Percentiles rank a stretch among this genome's conserved stretches.
These are phyloP conservation scores for Sclerurus mexicanus DNA, from an alignment of 2,113 vertebrate species.

Conservation along the genomic window DNA sequence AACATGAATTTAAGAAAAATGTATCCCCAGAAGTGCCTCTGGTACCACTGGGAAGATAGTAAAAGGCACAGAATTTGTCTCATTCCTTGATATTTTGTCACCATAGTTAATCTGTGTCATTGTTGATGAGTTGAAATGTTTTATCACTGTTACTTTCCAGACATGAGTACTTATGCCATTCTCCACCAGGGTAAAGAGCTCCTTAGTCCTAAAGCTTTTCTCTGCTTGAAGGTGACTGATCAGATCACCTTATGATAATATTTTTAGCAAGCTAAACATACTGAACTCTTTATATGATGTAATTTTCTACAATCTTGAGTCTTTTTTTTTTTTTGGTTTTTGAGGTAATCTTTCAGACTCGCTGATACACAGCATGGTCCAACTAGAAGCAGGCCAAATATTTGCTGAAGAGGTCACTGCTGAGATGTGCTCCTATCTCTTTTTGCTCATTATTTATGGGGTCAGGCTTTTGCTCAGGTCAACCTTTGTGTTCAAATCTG, in stretches of 20 bases:
- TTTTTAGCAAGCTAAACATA: background rate
- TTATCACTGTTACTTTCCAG: background rate
- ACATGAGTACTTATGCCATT: background rate
- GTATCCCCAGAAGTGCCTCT: background rate
- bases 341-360: background rate
- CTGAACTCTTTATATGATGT: background rate
- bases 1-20: background rate
- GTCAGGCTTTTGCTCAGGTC: background rate
- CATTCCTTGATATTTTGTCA: background rate
- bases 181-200: background rate
- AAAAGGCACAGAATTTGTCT: background rate
- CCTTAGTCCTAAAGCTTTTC: background rate
- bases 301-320: background rate
- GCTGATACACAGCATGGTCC: background rate
- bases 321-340: background rate
- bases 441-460: background rate
- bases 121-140: background rate
- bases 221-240: slow-evolving; percentile 16
- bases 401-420: background rate
- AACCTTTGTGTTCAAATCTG: background rate
- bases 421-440: background rate
- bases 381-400: background rate
- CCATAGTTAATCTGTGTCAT: background rate
- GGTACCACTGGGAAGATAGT: background rate
- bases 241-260: background rate